Conservation (phyloP, 2,888 invertebrate genomes). For the Charanyca ferruginea region DNA sequence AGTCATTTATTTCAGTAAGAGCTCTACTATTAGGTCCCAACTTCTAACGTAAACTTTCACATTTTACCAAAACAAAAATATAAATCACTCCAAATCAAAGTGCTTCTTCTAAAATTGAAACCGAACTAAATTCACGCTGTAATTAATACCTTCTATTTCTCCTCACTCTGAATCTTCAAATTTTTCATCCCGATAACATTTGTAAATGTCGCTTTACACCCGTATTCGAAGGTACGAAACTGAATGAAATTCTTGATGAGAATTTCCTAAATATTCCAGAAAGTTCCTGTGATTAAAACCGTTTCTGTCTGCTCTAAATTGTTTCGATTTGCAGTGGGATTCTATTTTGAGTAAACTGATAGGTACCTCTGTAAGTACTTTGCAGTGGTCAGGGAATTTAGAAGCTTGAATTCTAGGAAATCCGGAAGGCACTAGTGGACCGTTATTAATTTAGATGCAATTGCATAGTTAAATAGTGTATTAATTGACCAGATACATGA, state of each 20-base stretch:
- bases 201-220: constrained; percentile 39
- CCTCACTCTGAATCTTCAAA: constrained; percentile 16
- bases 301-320: constrained; percentile 22
- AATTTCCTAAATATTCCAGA: constrained; percentile 14
- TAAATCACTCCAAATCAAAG: neutral
- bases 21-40: no score
- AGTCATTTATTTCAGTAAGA: no score
- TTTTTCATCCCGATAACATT: constrained; percentile 44
- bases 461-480: no score
- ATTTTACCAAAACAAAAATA: constrained; percentile 2
- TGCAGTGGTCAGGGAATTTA: no score
- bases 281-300: constrained; percentile 36
- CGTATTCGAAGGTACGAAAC: constrained; percentile 13
- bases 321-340: neutral
- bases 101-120: constrained; percentile 36
- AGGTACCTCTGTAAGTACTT: neutral
- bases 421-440: no score
- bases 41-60: neutral
- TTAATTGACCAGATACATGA: no score
- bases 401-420: neutral
- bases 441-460: no score
- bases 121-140: constrained; percentile 11
- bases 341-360: constrained; percentile 11
- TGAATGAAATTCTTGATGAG: constrained; percentile 36
- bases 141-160: constrained; percentile 38